Percentiles rank a stretch among this genome's conserved stretches.
phyloP scores from a whole-genome alignment of 2,888 invertebrate species.

The Ariolimax columbianus region DNA sequence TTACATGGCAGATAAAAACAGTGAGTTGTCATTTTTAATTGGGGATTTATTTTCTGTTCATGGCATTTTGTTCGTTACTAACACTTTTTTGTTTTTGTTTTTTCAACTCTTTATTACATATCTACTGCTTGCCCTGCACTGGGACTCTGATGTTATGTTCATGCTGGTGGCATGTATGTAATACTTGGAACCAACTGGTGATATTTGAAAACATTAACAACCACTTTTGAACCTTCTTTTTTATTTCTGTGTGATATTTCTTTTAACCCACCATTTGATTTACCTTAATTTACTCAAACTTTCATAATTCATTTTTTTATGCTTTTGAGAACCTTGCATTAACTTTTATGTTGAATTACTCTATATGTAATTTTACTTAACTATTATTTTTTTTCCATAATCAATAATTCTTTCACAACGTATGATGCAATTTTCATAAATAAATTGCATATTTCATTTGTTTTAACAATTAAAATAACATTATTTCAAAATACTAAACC shows the following conservation, averaged over 20 bases:
- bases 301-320: background rate
- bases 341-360: background rate
- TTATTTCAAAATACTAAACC: too few species aligned
- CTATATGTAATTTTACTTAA: background rate
- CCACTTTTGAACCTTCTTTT: background rate
- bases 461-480: background rate
- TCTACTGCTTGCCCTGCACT: background rate
- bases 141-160: background rate
- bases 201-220: background rate
- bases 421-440: background rate
- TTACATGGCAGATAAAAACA: conserved; percentile 3
- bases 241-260: background rate
- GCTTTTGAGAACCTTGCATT: background rate
- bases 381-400: background rate
- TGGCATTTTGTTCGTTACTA: background rate
- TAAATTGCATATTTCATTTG: background rate
- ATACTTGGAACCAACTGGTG: conserved; percentile 4
- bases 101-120: background rate
- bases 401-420: background rate
- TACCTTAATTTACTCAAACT: background rate
- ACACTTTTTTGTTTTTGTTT: conserved; percentile 13
- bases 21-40: conserved; percentile 13
- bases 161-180: background rate
- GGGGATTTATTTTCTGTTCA: background rate
- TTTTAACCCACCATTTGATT: background rate